Conservation (phyloP, 1,140 invertebrate genomes). For the Drosophila athabasca region DNA sequence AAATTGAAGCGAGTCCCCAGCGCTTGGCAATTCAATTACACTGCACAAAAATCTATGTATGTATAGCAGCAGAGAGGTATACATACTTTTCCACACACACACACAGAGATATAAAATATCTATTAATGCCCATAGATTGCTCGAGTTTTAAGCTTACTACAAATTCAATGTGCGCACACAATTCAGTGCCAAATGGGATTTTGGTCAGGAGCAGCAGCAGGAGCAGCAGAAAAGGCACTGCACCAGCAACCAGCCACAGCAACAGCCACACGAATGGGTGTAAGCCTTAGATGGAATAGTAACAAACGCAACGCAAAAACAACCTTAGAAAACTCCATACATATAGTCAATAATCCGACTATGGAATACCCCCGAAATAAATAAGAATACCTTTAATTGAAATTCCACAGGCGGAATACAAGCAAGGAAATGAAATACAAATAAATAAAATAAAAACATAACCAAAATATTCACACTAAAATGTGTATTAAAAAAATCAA, state of each 20-base stretch:
- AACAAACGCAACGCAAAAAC: no score
- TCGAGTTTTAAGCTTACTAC: constrained; percentile 65
- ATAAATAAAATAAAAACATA: no score
- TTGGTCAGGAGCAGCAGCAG: constrained; percentile 53
- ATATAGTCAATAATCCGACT: no score
- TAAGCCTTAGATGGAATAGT: no score
- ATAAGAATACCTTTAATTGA: no score
- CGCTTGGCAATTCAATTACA: constrained; percentile 70
- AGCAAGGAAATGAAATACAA: no score
- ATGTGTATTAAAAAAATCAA: no score
- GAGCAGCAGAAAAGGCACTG: constrained; percentile 28
- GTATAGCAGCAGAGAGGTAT: constrained; percentile 1
- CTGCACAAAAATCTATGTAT: constrained; percentile 13
- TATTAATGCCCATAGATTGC: constrained; percentile 74
- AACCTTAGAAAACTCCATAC: no score
- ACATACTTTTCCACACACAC: constrained; percentile 29
- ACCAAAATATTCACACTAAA: no score
- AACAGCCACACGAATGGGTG: neutral
- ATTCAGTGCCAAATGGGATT: constrained; percentile 80
- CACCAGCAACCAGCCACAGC: constrained; percentile 14
- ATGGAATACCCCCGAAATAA: no score
- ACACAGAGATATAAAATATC: constrained; percentile 60
- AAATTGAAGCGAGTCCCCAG: constrained; percentile 18
- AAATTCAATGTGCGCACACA: constrained; percentile 79
- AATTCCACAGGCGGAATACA: no score